A percentile compares a stretch with the other conserved stretches of the same genome.
phyloP scores from a whole-genome alignment of 1,140 invertebrate species.

The Brachionus paranguensis region DNA sequence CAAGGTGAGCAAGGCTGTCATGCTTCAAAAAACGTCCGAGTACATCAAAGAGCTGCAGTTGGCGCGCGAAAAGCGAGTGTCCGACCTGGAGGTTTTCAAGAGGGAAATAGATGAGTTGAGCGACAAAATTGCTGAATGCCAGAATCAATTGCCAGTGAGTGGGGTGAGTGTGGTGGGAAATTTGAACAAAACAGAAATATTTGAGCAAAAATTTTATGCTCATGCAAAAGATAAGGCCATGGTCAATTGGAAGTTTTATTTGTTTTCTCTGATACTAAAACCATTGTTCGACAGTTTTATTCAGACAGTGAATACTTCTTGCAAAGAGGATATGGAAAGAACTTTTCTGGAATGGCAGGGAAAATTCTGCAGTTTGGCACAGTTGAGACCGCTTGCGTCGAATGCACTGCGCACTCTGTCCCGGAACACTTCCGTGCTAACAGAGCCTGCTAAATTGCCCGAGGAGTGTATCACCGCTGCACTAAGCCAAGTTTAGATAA shows the following conservation, averaged over 20 bases:
- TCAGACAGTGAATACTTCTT: conserved; percentile 79
- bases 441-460: conserved; percentile 74
- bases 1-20: conserved; percentile 85
- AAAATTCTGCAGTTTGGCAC: conserved; percentile 84
- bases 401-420: conserved; percentile 82
- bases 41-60: conserved; percentile 81
- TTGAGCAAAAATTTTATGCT: conserved; percentile 87
- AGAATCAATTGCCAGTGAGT: conserved; percentile 85
- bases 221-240: conserved; percentile 77
- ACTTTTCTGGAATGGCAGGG: conserved; percentile 87
- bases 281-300: conserved; percentile 82
- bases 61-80: conserved; percentile 76
- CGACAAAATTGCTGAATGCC: conserved; percentile 66
- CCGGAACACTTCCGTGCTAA: conserved; percentile 83
- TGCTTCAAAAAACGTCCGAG: conserved; percentile 69
- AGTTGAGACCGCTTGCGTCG: conserved; percentile 82
- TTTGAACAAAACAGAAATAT: conserved; percentile 65
- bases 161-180: conserved; percentile 79
- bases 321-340: conserved; percentile 80
- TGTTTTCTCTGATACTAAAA: conserved; percentile 72
- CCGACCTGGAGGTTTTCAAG: conserved; percentile 75
- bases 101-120: conserved; percentile 73
- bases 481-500: neutral
- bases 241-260: conserved; percentile 93
- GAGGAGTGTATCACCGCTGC: conserved; percentile 66